phyloP scores from a whole-genome alignment of 2,113 vertebrate genomes.

The Sciurus niger region DNA sequence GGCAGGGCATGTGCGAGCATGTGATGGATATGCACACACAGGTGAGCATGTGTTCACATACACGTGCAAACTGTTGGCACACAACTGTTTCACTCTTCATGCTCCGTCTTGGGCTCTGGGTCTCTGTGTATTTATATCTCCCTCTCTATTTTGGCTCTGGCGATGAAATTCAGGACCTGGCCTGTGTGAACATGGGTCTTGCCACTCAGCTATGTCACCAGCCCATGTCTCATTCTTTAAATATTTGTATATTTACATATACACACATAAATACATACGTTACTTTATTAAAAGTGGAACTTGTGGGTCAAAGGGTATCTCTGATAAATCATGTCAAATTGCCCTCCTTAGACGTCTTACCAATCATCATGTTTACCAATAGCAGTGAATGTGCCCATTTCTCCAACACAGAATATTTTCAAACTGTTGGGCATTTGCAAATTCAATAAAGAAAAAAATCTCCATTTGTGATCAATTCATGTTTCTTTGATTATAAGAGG shows the following conservation, averaged over 20 bases:
- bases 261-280: no score
- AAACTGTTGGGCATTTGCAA: neutral
- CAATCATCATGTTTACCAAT: neutral
- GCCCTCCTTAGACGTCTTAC: neutral
- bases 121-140: neutral
- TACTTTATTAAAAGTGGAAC: neutral
- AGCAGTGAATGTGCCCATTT: neutral
- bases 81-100: neutral
- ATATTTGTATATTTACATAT: neutral
- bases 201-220: neutral
- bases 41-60: neutral
- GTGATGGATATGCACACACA: no score
- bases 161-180: neutral
- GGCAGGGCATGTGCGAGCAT: neutral
- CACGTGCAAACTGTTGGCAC: no score
- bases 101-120: neutral
- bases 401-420: neutral
- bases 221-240: neutral
- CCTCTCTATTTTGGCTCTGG: neutral
- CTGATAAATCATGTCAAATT: neutral
- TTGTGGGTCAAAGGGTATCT: neutral
- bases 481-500: neutral
- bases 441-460: neutral
- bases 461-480: neutral
- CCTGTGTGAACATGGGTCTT: neutral